Base-by-base conservation (phyloP, 2,888 invertebrate genomes). In the Ormyrus rosae region DNA sequence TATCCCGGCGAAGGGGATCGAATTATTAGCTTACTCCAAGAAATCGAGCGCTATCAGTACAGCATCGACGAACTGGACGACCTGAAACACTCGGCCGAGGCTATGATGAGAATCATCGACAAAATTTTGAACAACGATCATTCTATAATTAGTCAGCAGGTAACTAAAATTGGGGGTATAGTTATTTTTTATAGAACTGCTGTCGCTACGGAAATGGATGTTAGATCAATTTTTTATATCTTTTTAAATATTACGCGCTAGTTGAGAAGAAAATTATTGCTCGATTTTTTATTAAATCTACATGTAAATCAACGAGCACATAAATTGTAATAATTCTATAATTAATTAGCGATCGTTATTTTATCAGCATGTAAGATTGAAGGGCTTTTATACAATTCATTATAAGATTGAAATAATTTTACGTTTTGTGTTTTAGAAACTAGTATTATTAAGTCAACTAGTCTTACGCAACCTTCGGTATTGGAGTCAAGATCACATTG, bases 141-240 rank as follows among this genome's bases (percentile, higher is more conserved):
- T 85, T 94, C 96, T 10, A 93, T 96, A 84, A 92, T 95, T 81
- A 94, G 94, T 91, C 94, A 95, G 90, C 93, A 95, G 93, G 96
- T 96, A 81, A 78, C 64, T 58, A 13, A 13, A 9, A 34, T 48
- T 65, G 1, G 0, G 1, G 19, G 19, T 19, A 19, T 0, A 19
- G 2, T 19, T 19, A 19, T 19, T 19, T 19, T 19, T 19, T 19
- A 19, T 19, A 19, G 19, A 19, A 19, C 19, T 19, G 19, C 1
- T 1, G 19, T 19, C 19, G 19, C 19, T 1, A 19, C 1, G 19
- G 19, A 19, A 19, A 19, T 19, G 19, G 1, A 19, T 13, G 13
- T 19, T 19, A 19, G 19, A 19, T 19, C 19, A 19, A 19, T 19
- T 19, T 19, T 19, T 19, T 19, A 19, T 19, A 19, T 19, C 19